Evolutionary conservation across 2,113 vertebrate genomes (phyloP), one percentile per base, ranked within the genome.

Genomic region (Actenoides lindsayi): DNA sequence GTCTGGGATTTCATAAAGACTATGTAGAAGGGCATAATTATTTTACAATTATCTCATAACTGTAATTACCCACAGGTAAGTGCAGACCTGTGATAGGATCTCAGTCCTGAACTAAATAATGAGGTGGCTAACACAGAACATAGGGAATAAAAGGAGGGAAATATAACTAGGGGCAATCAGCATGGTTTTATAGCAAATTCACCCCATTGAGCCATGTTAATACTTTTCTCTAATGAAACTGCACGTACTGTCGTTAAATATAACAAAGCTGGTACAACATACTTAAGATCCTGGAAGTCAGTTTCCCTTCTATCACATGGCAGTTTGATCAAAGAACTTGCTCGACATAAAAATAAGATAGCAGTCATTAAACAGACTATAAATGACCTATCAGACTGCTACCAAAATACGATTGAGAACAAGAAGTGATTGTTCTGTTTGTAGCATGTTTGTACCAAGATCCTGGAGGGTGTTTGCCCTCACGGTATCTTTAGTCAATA

Each of bases 241-340:
- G 42, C 35, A 53, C 4, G 4, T 51, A 48, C 33, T 2, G 1
- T 79, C 75, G 30, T 79, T 89, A 94, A 75, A 84, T 79, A 53
- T 53, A 87, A 84, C 65, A 68, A 89, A 89, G 67, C 24, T 82
- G 42, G 69, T 78, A 81, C 63, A 78, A 77, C 16, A 56, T 64
- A 68, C 69, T 94, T 75, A 50, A 68, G 69, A 81, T 71, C 42
- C 89, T 94, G 89, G 83, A 93, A 94, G 69, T 48, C 73, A 68
- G 27, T 56, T 82, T 87, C 51, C 42, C 57, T 84, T 87, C 73
- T 79, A 20, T 91, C 53, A 59, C 33, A 41, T 10, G 21, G 51
- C 46, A 84, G 42, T 84, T 91, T 51, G 69, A 96, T 78, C 92
- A 82, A 95, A 94, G 77, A 53, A 84, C 48, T 91, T 79, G 33